Evolutionary conservation across 2,888 invertebrate species (phyloP).

Genomic region (Schrankia costaestrigalis): DNA sequence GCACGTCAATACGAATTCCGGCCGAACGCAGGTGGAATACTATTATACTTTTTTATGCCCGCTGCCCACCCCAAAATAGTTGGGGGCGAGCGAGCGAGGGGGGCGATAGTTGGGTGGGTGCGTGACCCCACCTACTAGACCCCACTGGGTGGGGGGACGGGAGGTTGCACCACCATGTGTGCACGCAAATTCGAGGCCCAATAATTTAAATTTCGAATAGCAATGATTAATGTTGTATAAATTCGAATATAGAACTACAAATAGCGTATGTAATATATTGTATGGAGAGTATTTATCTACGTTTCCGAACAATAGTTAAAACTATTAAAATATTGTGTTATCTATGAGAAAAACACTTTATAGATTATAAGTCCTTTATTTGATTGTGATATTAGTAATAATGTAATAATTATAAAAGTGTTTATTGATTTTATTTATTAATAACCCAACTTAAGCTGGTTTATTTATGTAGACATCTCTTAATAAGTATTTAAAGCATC

Average conservation of each 20-base stretch:
- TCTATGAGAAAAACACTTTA: too few species aligned
- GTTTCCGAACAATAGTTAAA: too few species aligned
- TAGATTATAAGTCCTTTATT: too few species aligned
- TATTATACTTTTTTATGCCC: constrained; percentile 71
- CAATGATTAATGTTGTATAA: constrained; percentile 69
- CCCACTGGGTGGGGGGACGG: constrained; percentile 26
- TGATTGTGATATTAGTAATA: too few species aligned
- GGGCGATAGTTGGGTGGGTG: constrained; percentile 63
- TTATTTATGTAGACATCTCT: too few species aligned
- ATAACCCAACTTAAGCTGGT: too few species aligned
- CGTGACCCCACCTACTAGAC: constrained; percentile 49
- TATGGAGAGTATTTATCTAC: background rate
- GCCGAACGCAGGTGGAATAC: constrained; percentile 74
- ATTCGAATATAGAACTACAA: constrained; percentile 39
- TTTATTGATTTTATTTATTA: too few species aligned
- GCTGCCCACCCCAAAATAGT: constrained; percentile 74
- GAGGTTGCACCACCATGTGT: constrained; percentile 67
- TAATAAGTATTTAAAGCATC: too few species aligned
- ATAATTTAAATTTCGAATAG: constrained; percentile 78
- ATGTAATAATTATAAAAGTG: too few species aligned
- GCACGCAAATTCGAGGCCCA: constrained; percentile 74
- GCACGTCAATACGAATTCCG: constrained; percentile 67
- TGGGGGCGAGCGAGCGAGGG: constrained; percentile 48
- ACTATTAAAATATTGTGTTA: too few species aligned
- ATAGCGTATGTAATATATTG: constrained; percentile 17